Percentiles rank a stretch among this genome's conserved stretches.
Conservation (phyloP, 2,888 invertebrate genomes). For the Drosophila subsilvestris region DNA sequence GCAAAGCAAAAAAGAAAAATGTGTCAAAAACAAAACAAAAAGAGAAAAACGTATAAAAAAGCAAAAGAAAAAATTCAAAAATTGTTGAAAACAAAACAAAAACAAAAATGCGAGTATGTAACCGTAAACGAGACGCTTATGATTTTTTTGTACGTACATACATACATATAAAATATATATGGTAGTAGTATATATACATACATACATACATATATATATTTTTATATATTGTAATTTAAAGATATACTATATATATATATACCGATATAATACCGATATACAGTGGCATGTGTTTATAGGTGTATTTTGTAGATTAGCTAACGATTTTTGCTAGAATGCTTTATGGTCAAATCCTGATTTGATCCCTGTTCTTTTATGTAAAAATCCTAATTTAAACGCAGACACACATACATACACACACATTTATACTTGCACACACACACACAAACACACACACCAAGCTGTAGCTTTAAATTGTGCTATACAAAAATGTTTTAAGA, state of each 20-base stretch:
- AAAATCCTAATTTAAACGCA: slow-evolving; percentile 45
- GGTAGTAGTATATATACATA: slow-evolving; percentile 38
- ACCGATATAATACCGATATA: slow-evolving; percentile 39
- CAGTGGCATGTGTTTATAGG: slow-evolving; percentile 20
- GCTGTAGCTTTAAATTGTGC: slow-evolving; percentile 70
- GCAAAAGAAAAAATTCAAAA: slow-evolving; percentile 10
- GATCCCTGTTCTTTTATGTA: slow-evolving; percentile 56
- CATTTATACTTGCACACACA: background rate
- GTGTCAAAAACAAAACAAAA: slow-evolving; percentile 61
- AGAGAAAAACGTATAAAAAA: slow-evolving; percentile 15
- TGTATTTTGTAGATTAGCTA: slow-evolving; percentile 27
- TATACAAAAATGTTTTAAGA: slow-evolving; percentile 43
- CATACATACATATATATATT: slow-evolving; percentile 55
- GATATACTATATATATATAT: slow-evolving; percentile 29
- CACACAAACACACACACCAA: slow-evolving; percentile 39
- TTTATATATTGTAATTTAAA: slow-evolving; percentile 53
- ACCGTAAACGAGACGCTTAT: slow-evolving; percentile 78
- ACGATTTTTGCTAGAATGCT: slow-evolving; percentile 42
- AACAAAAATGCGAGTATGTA: slow-evolving; percentile 31
- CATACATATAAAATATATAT: slow-evolving; percentile 50
- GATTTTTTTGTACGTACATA: slow-evolving; percentile 54
- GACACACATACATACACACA: slow-evolving; percentile 17
- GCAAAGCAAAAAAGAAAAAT: slow-evolving; percentile 30
- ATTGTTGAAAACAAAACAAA: slow-evolving; percentile 11
- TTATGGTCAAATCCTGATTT: slow-evolving; percentile 33